Conservation (phyloP, 2,888 invertebrate species). For the Pterostichus niger region DNA sequence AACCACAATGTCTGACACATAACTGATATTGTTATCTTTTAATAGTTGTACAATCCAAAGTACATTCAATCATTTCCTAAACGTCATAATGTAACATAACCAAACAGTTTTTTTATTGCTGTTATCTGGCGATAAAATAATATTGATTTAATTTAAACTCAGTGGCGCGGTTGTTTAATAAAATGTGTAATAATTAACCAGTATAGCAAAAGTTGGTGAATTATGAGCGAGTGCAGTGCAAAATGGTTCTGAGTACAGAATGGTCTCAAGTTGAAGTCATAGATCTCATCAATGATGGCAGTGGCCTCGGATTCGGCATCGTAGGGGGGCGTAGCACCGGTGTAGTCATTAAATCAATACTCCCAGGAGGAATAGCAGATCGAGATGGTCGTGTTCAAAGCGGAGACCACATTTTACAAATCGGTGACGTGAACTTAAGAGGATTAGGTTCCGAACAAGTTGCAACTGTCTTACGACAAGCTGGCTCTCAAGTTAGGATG, state of each 20-base stretch:
- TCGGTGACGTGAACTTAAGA: constrained; percentile 95
- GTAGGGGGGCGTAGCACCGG: constrained; percentile 99
- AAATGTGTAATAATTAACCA: constrained; percentile 11
- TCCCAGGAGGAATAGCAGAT: constrained; percentile 98
- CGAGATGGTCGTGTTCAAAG: constrained; percentile 96
- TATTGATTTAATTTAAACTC: constrained; percentile 59
- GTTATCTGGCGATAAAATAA: constrained; percentile 19
- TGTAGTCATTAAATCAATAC: constrained; percentile 98
- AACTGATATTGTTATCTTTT: constrained; percentile 11
- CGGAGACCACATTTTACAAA: constrained; percentile 98
- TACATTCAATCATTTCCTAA: constrained; percentile 24
- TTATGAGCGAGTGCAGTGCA: constrained; percentile 68
- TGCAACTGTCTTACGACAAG: constrained; percentile 87
- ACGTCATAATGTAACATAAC: constrained; percentile 62
- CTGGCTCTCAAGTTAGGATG: constrained; percentile 87
- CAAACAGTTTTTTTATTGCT: constrained; percentile 44
- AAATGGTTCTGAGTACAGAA: constrained; percentile 96
- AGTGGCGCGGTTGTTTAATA: constrained; percentile 11
- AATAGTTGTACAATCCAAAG: constrained; percentile 19
- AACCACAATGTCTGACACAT: constrained; percentile 46
- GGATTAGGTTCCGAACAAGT: constrained; percentile 99
- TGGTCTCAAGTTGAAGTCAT: constrained; percentile 99
- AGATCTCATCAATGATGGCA: constrained; percentile 97
- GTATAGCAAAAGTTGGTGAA: constrained; percentile 39
- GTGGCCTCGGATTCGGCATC: constrained; percentile 98